A percentile compares a stretch with the other conserved stretches of the same genome.
Conservation (phyloP, 64 coral and sea anemone genomes). For the Trachythela sp. region DNA sequence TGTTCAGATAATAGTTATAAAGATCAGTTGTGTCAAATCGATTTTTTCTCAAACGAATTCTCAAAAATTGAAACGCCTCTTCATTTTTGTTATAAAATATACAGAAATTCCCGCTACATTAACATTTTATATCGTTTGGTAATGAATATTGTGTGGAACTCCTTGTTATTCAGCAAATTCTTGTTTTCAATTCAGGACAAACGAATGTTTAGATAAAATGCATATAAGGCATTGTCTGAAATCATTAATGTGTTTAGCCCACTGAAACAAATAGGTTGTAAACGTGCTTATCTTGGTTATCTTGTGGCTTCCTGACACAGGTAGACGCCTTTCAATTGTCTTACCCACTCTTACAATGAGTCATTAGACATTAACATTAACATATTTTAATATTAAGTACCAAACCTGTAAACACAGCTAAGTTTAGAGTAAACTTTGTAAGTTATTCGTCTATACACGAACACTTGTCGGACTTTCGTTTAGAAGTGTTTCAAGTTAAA, state of each 20-base stretch:
- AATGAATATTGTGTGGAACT: neutral
- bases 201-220: neutral
- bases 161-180: no score
- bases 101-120: neutral
- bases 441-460: neutral
- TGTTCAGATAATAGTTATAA: no score
- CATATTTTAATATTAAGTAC: conserved; percentile 15
- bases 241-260: neutral
- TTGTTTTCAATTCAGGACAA: no score
- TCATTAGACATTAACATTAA: neutral
- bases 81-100: neutral
- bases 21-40: neutral
- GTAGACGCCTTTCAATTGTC: neutral
- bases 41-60: neutral
- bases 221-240: neutral
- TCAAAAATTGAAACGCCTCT: neutral
- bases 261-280: neutral
- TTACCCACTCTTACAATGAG: neutral
- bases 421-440: neutral
- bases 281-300: neutral
- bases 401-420: neutral
- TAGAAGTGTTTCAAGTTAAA: no score
- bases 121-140: neutral
- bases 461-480: no score
- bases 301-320: neutral